These are phyloP conservation scores for Gasterosteus nipponicus DNA, from an alignment of 2,113 vertebrate species.

Conservation along the genomic window DNA sequence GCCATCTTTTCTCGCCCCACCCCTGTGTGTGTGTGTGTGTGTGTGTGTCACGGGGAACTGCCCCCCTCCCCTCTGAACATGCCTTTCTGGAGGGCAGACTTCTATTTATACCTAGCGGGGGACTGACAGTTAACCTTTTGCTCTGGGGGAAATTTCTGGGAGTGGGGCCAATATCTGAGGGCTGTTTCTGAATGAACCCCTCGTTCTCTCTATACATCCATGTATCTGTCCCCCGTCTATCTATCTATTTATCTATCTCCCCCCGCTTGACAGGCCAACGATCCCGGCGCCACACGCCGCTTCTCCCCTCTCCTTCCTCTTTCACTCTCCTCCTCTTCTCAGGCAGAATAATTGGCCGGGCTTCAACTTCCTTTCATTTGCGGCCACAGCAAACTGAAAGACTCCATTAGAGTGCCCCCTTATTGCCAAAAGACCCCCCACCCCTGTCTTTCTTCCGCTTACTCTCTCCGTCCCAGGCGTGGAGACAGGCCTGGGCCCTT, in stretches of 20 bases:
- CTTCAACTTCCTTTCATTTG: slow-evolving; percentile 78
- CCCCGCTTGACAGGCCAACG: slow-evolving; percentile 35
- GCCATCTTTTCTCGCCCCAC: slow-evolving; percentile 37
- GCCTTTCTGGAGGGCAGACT: slow-evolving; percentile 75
- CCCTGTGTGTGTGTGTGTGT: neutral
- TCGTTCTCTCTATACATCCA: slow-evolving; percentile 48
- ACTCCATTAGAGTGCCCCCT: slow-evolving; percentile 74
- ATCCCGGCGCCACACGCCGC: slow-evolving; percentile 69
- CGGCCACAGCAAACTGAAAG: slow-evolving; percentile 76
- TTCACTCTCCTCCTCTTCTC: slow-evolving; percentile 59
- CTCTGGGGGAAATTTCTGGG: slow-evolving; percentile 78
- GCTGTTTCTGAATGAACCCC: slow-evolving; percentile 62
- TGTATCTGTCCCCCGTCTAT: slow-evolving; percentile 41
- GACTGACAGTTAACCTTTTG: slow-evolving; percentile 84
- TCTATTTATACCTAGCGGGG: slow-evolving; percentile 81
- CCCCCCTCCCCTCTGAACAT: slow-evolving; percentile 60
- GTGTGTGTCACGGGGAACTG: slow-evolving; percentile 65
- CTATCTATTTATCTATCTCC: slow-evolving; percentile 24
- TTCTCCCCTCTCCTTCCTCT: slow-evolving; percentile 48
- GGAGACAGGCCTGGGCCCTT: slow-evolving; percentile 43
- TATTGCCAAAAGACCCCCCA: slow-evolving; percentile 56
- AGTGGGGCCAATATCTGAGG: slow-evolving; percentile 72
- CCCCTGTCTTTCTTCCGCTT: neutral
- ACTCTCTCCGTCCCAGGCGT: slow-evolving; percentile 38
- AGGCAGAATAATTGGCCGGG: slow-evolving; percentile 72